Base-by-base conservation (phyloP, 2,888 invertebrate species). In the Nomada goodeniana region DNA sequence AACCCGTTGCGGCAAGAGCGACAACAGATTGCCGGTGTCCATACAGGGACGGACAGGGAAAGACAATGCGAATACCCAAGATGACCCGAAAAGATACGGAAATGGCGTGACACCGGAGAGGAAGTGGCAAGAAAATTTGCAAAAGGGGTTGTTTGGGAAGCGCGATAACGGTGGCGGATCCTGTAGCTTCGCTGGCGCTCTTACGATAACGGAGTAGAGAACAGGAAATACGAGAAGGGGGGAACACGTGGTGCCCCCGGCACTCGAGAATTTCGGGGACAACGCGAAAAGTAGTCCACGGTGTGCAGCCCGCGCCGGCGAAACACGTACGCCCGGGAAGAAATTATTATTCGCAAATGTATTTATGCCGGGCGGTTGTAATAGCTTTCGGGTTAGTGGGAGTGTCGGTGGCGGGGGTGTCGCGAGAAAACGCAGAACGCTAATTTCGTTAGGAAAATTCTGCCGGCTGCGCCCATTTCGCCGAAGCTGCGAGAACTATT, bases 21-120 rank as follows among this genome's bases (percentile, higher is more conserved):
- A 64, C 23, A 52, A 55, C 53, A 23, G 73, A 81, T 73, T 26
- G 65, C 15, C 23, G n/a, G 20, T 26, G 47, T 47, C 55, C 65
- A 4, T 4, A 61, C n/a, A 44, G 53, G 29, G 44, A 59, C 47
- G 69, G 72, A 61, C 79, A 44, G 15, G 60, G 44, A 44, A 63
- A 76, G 75, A 78, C 76, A 84, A 84, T 53, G 73, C 18, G 75
- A 61, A 80, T 57, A 57, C 10, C 18, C 20, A 26, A 59, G 85
- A 85, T 85, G 77, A 29, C 69, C 76, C n/a, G 79, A 76, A 77
- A 68, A 85, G 85, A 85, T 85, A 85, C 68, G 80, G 69, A 76
- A 85, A 76, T 76, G 57, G 57, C 36, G 47, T 13, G 7, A 26
- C 0, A 1, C 13, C n/a, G 57, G 53, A 20, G 53, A 60, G 36